Base-by-base conservation (phyloP, 2,113 vertebrate genomes). In the Sorex araneus region DNA sequence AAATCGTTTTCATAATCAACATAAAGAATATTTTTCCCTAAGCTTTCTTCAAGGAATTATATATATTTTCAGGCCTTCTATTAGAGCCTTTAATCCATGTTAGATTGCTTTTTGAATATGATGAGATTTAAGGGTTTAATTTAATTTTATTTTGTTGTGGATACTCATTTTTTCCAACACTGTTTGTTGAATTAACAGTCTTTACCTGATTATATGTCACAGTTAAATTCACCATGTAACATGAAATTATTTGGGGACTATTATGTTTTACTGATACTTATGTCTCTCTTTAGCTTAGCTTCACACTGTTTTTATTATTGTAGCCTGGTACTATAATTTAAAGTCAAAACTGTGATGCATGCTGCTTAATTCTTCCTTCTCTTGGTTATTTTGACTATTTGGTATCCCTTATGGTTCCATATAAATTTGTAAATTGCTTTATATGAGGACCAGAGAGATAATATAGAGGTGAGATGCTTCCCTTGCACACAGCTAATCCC, bases 1-100 rank as follows among this genome's bases (percentile, higher is more conserved):
- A 84, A 86, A 80, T 86, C 8, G 66, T 92, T 80, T 8, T 73
- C 66, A 66, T 40, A 36, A 64, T 71, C 67, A 64, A 19, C 15
- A 13, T 77, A 57, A 83, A 13, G 12, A 83, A 75, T 8, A 0
- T 54, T 76, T 40, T 5, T 8, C 2, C n/a, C 25, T 36, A 34
- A 50, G 6, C 66, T 67, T 84, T 32, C 21, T 75, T 69, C 34
- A 32, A 21, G 4, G 34, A 21, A 23, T 45, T 91, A 69, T 69
- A 69, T 69, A 77, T 1, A 40, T 30, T 77, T 69, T 76, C 6
- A 32, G 28, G 10, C 69, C 34, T 45, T 77, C 19, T 28, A 15
- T 70, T 77, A 77, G 50, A 83, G 71, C 45, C 3, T 54, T 78
- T 21, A 50, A 78, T 69, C 21, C 10, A 85, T 71, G 60, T 84